Percentiles rank a stretch among this genome's conserved stretches.
These are phyloP conservation scores for Gallinago stenura DNA, from an alignment of 2,797 vertebrate genomes.

Conservation along the genomic window DNA sequence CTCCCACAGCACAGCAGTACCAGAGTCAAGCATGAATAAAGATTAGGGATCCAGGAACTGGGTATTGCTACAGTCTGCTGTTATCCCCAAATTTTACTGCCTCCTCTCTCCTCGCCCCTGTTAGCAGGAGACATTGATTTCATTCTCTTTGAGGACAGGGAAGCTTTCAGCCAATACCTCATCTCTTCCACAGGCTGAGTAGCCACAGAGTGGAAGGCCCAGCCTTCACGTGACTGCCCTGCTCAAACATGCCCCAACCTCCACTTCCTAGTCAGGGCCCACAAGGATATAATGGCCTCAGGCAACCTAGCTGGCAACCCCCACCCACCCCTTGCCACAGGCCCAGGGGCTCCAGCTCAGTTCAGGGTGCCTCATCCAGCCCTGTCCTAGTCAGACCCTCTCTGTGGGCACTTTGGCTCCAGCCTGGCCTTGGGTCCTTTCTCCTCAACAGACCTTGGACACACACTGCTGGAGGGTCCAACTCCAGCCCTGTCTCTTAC, in stretches of 20 bases:
- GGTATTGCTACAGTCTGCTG: rapidly evolving
- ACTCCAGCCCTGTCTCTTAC: neutral
- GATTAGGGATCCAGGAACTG: neutral
- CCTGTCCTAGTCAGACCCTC: neutral
- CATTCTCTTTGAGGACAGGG: neutral
- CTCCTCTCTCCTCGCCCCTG: neutral
- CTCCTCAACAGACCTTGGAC: neutral
- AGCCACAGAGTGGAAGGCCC: neutral
- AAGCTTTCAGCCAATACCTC: neutral
- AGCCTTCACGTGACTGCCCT: neutral
- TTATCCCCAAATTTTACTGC: neutral
- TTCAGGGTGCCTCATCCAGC: rapidly evolving
- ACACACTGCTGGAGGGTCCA: neutral
- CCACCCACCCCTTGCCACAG: no score
- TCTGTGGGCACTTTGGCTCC: neutral
- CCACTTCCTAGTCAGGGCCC: neutral
- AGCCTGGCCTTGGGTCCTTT: neutral
- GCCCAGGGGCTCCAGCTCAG: neutral
- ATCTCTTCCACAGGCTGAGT: neutral
- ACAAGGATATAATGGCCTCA: no score
- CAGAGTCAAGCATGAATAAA: neutral
- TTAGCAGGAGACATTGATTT: neutral
- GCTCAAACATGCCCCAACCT: rapidly evolving
- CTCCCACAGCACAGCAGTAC: neutral
- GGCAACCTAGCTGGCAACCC: neutral